Evolutionary conservation across 2,797 vertebrate species (phyloP).

Genomic region (Cheirogaleus major): DNA sequence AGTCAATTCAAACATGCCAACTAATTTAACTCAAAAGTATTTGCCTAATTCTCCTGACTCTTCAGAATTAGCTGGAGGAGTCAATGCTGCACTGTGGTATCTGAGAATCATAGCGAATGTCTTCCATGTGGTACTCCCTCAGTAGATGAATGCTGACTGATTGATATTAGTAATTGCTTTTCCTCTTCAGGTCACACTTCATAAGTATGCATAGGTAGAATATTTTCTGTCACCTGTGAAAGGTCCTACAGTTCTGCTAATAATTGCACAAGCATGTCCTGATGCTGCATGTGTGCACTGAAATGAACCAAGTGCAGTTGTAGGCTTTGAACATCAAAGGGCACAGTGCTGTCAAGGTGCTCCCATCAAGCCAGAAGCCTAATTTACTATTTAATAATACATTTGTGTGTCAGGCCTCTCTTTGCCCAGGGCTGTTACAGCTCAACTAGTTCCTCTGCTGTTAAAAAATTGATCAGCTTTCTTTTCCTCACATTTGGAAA

Average conservation of each 20-base stretch:
- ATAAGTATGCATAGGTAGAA: background rate
- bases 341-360: background rate
- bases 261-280: background rate
- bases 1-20: background rate
- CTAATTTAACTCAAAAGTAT: background rate
- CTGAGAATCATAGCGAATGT: background rate
- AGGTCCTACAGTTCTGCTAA: background rate
- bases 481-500: conserved; percentile 38
- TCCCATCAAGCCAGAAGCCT: background rate
- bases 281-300: background rate
- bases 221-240: background rate
- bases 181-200: background rate
- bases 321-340: conserved; percentile 12
- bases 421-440: conserved; percentile 34
- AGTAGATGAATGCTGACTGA: background rate
- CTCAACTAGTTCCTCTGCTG: conserved; percentile 22
- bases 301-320: background rate
- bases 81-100: background rate
- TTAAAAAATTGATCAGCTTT: conserved; percentile 61
- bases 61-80: background rate
- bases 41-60: background rate
- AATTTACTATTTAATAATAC: conserved; percentile 46
- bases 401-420: background rate
- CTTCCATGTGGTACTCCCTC: background rate
- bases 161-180: background rate